Percentiles rank a stretch among this genome's conserved stretches.
These are phyloP conservation scores for Phoebastria nigripes DNA, from an alignment of 2,797 vertebrate genomes.

Conservation along the genomic window DNA sequence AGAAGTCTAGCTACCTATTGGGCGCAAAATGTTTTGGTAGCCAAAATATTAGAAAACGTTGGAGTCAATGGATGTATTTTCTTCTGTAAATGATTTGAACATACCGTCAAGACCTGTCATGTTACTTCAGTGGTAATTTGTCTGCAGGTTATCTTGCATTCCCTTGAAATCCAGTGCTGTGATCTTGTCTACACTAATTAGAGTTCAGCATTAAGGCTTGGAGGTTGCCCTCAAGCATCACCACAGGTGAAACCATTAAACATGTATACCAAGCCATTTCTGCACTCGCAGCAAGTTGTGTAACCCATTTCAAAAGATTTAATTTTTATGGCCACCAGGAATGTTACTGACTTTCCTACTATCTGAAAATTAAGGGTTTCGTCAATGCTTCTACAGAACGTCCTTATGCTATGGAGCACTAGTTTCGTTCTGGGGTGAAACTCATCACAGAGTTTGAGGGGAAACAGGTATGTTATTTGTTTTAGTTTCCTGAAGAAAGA, in stretches of 20 bases:
- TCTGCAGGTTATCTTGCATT: constrained; percentile 43
- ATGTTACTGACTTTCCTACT: not conserved
- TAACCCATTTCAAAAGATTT: not conserved
- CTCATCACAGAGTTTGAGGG: not conserved
- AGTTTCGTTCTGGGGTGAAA: not conserved
- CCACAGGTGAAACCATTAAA: constrained; percentile 33
- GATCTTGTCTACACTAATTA: constrained; percentile 56
- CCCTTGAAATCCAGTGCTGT: constrained; percentile 19
- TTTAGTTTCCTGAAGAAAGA: not conserved
- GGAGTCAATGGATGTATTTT: not conserved
- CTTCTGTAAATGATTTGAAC: not conserved
- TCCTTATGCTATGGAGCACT: not conserved
- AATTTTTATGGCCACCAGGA: not conserved
- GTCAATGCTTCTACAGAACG: not conserved
- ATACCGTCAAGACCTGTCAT: constrained; percentile 24
- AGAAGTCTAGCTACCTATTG: constrained; percentile 9
- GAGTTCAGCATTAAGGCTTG: constrained; percentile 25
- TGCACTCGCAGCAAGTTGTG: not conserved
- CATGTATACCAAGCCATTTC: not conserved
- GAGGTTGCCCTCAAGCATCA: constrained; percentile 30
- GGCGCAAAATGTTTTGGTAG: constrained; percentile 6
- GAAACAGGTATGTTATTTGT: not conserved
- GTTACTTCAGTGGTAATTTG: constrained; percentile 29
- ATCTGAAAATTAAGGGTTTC: not conserved
- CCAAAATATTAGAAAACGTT: not conserved